phyloP scores from a whole-genome alignment of 2,113 vertebrate genomes.

The Anser brachyrhynchus region DNA sequence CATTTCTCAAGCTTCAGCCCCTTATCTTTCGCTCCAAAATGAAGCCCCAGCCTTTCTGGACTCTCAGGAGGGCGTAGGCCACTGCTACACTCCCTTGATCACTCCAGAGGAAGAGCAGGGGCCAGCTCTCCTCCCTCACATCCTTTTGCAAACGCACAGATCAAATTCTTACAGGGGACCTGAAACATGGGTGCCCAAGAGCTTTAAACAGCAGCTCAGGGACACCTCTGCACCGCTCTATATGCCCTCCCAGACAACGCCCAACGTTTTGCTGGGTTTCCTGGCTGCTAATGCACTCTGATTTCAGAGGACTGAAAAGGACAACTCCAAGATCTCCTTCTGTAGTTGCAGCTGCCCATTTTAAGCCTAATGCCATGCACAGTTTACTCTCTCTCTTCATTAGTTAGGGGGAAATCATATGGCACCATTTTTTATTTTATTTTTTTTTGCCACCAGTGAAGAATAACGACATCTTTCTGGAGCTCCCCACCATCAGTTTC shows the following conservation, averaged over 20 bases:
- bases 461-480: background rate
- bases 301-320: background rate
- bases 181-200: rapidly evolving
- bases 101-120: background rate
- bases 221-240: background rate
- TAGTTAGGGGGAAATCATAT: background rate
- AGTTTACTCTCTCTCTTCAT: background rate
- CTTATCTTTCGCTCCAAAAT: rapidly evolving
- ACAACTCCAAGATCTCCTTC: background rate
- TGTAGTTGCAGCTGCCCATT: background rate
- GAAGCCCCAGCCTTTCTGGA: background rate
- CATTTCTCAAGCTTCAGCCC: rapidly evolving
- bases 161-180: background rate
- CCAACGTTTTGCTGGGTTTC: background rate
- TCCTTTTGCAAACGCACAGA: background rate
- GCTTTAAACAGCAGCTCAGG: background rate
- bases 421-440: background rate
- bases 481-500: background rate
- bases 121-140: background rate
- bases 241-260: background rate
- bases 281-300: background rate
- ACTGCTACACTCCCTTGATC: background rate
- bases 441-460: background rate
- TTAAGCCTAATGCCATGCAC: background rate
- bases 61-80: background rate